These are phyloP conservation scores for Sabatieria punctata DNA, from an alignment of 2,888 invertebrate species.

Conservation along the genomic window DNA sequence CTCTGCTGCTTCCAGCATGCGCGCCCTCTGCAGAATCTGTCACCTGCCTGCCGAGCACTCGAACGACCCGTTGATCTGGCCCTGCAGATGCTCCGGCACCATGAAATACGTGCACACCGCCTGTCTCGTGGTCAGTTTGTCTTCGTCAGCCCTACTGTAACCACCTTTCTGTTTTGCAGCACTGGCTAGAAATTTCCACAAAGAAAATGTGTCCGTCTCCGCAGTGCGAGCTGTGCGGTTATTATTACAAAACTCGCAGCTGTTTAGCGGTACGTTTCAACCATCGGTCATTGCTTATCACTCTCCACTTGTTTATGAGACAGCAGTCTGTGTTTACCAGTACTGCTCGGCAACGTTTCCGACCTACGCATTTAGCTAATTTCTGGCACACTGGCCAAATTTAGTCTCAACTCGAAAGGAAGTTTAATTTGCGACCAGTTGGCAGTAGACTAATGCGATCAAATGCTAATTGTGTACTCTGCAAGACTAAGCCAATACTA, in stretches of 20 bases:
- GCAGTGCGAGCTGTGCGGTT: conserved; percentile 41
- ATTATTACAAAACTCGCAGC: conserved; percentile 38
- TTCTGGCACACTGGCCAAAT: too few species aligned
- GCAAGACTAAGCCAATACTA: too few species aligned
- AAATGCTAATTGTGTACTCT: too few species aligned
- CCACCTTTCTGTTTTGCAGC: conserved; percentile 29
- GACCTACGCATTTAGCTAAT: too few species aligned
- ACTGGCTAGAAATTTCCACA: conserved; percentile 40
- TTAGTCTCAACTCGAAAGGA: too few species aligned
- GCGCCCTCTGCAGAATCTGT: conserved; percentile 40
- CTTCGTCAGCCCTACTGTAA: background rate
- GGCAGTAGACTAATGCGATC: too few species aligned
- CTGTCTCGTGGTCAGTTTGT: conserved; percentile 38
- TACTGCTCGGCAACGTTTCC: too few species aligned
- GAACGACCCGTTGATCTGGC: conserved; percentile 36
- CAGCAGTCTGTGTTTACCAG: too few species aligned
- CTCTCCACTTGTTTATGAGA: too few species aligned
- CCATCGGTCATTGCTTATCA: too few species aligned
- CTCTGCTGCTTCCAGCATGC: conserved; percentile 11
- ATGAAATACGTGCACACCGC: conserved; percentile 40
- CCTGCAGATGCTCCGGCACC: conserved; percentile 41
- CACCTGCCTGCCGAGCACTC: conserved; percentile 31
- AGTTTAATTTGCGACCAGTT: too few species aligned
- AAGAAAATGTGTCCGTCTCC: conserved; percentile 38
- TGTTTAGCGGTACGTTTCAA: conserved; percentile 36